Evolutionary conservation across 2,797 vertebrate species (phyloP), one percentile per base, ranked within the genome.

Genomic region (Scyliorhinus canicula): DNA sequence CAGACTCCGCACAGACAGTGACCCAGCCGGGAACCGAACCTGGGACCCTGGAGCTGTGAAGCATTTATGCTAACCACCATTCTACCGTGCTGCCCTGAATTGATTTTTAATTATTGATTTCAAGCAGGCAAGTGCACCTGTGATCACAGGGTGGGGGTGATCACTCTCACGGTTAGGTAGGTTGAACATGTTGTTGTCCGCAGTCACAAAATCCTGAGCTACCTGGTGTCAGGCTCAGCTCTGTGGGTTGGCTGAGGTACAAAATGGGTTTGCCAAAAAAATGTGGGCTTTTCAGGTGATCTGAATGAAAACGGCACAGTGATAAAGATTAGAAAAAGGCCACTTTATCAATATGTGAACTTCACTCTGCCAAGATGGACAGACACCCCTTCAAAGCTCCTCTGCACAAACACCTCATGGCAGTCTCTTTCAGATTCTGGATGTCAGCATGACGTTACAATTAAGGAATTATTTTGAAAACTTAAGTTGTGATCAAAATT

Each of bases 31-130:
- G n/a, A n/a, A n/a, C n/a, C n/a, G n/a, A n/a, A n/a, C n/a, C n/a
- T n/a, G n/a, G n/a, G n/a, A n/a, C n/a, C n/a, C n/a, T n/a, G n/a
- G n/a, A n/a, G n/a, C n/a, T n/a, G n/a, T n/a, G n/a, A n/a, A n/a
- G n/a, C n/a, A n/a, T n/a, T n/a, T n/a, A n/a, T n/a, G n/a, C n/a
- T n/a, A n/a, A n/a, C n/a, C n/a, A n/a, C n/a, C n/a, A n/a, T n/a
- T n/a, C n/a, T n/a, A n/a, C n/a, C n/a, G n/a, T n/a, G n/a, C n/a
- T n/a, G n/a, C n/a, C n/a, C 69, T 93, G 28, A 63, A 93, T 26
- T 93, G 47, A 47, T 93, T 93, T 93, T 50, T 93, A 69, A 50
- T 93, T 50, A 69, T 94, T 74, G 93, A 94, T 94, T 74, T 94
- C 93, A 67, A 74, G 28, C 93, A 52, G 67, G 6, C 47, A 9